phyloP scores from a whole-genome alignment of 2,797 vertebrate genomes.

The Microctenopoma steveboyesi region DNA sequence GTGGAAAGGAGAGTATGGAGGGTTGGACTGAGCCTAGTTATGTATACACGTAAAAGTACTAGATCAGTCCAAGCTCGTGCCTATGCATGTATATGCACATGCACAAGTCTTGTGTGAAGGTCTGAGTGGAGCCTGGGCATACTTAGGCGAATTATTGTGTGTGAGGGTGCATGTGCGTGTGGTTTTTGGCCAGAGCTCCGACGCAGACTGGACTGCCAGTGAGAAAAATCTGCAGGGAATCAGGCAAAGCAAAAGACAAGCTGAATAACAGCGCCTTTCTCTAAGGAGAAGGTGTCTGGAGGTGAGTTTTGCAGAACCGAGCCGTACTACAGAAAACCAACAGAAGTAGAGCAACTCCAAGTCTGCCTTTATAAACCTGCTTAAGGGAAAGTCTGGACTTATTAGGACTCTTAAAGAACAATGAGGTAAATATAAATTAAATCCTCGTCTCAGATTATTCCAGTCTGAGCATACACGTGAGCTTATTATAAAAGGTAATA shows the following conservation, averaged over 20 bases:
- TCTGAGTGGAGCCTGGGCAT: slow-evolving; percentile 52
- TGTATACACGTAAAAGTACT: slow-evolving; percentile 38
- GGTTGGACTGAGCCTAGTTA: slow-evolving; percentile 60
- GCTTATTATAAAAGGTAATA: background rate
- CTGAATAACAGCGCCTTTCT: slow-evolving; percentile 60
- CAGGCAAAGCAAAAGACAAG: slow-evolving; percentile 44
- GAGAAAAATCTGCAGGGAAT: slow-evolving; percentile 66
- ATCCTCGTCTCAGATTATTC: background rate
- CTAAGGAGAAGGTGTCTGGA: slow-evolving; percentile 38
- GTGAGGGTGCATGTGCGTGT: slow-evolving; percentile 42
- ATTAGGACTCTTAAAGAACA: background rate
- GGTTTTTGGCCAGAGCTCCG: slow-evolving; percentile 64
- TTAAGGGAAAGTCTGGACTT: background rate
- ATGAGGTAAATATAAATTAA: background rate
- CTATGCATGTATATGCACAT: slow-evolving; percentile 39
- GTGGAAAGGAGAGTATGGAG: slow-evolving; percentile 62
- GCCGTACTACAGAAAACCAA: slow-evolving; percentile 16
- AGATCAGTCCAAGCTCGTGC: slow-evolving; percentile 20
- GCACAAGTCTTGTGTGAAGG: slow-evolving; percentile 42
- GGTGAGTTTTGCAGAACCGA: slow-evolving; percentile 33
- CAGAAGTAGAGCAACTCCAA: slow-evolving; percentile 1
- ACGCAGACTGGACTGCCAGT: slow-evolving; percentile 59
- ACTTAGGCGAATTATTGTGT: slow-evolving; percentile 22
- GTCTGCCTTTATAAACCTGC: background rate
- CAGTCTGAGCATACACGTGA: background rate